phyloP scores from a whole-genome alignment of 1,140 invertebrate genomes.

The Stegodyphus mimosarum region DNA sequence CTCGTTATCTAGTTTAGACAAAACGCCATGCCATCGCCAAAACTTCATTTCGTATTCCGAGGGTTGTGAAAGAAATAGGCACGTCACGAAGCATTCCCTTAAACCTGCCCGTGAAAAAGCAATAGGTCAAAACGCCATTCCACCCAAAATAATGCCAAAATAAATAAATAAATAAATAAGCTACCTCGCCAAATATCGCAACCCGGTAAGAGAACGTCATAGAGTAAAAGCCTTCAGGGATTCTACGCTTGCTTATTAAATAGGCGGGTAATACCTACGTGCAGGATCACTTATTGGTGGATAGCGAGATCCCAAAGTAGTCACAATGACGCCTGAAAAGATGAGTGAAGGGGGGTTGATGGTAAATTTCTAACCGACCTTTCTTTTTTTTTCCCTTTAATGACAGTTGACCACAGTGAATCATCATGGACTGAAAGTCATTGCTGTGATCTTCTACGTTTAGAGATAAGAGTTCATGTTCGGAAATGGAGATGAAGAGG shows the following conservation, averaged over 20 bases:
- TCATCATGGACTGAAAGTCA: not conserved
- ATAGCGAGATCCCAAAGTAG: slow-evolving; percentile 3
- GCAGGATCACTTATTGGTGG: slow-evolving; percentile 6
- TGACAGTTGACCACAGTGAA: slow-evolving; percentile 15
- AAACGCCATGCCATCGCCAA: no score
- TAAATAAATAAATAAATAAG: not conserved
- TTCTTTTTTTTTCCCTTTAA: no score
- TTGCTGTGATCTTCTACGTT: not conserved
- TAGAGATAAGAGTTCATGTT: not conserved
- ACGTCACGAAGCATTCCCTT: no score
- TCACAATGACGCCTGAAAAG: not conserved
- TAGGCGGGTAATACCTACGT: slow-evolving; percentile 8
- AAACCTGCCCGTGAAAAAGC: not conserved
- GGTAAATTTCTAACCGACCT: not conserved
- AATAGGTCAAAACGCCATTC: not conserved
- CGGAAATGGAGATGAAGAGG: no score
- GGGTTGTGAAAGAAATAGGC: no score
- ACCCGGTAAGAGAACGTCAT: not conserved
- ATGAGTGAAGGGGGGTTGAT: not conserved
- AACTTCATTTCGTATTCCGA: no score
- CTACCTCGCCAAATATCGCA: not conserved
- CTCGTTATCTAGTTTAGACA: no score
- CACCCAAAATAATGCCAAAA: not conserved
- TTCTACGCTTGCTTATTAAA: slow-evolving; percentile 6
- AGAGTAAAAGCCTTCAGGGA: not conserved